phyloP scores from a whole-genome alignment of 2,797 vertebrate species.

The Sebastes oblongus region DNA sequence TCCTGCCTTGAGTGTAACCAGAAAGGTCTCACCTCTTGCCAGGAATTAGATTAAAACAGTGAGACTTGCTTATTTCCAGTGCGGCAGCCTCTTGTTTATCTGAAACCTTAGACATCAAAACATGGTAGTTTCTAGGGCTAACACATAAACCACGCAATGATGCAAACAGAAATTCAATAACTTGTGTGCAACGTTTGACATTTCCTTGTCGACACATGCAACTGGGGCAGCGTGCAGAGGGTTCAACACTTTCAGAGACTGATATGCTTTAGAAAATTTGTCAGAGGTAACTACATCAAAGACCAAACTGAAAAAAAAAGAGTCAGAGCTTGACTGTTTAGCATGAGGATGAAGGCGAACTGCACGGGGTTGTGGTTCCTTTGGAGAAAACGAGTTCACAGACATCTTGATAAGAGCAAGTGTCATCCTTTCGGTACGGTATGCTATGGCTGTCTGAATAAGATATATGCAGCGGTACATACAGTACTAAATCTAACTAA shows the following conservation, averaged over 20 bases:
- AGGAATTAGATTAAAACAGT: conserved; percentile 6
- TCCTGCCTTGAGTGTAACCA: conserved; percentile 37
- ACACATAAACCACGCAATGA: conserved; percentile 3
- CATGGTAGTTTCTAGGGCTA: conserved; percentile 6
- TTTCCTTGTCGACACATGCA: background rate
- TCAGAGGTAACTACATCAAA: background rate
- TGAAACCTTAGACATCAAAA: conserved; percentile 34
- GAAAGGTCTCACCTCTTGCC: conserved; percentile 19
- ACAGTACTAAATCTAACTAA: conserved; percentile 47
- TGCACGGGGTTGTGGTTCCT: background rate
- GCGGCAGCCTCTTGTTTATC: conserved; percentile 18
- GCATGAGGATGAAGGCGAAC: background rate
- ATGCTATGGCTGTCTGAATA: conserved; percentile 26
- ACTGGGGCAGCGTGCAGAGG: background rate
- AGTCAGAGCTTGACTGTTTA: background rate
- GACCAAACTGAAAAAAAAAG: background rate
- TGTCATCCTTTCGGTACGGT: conserved; percentile 18
- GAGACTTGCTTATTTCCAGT: conserved; percentile 35
- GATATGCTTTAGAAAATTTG: background rate
- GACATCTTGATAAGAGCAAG: conserved; percentile 24
- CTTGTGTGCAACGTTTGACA: background rate
- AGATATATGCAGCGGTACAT: conserved; percentile 36
- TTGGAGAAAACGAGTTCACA: background rate
- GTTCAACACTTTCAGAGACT: background rate
- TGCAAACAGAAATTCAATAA: background rate